These are phyloP conservation scores for Eutrigla gurnardus DNA, from an alignment of 2,797 vertebrate genomes.

Conservation along the genomic window DNA sequence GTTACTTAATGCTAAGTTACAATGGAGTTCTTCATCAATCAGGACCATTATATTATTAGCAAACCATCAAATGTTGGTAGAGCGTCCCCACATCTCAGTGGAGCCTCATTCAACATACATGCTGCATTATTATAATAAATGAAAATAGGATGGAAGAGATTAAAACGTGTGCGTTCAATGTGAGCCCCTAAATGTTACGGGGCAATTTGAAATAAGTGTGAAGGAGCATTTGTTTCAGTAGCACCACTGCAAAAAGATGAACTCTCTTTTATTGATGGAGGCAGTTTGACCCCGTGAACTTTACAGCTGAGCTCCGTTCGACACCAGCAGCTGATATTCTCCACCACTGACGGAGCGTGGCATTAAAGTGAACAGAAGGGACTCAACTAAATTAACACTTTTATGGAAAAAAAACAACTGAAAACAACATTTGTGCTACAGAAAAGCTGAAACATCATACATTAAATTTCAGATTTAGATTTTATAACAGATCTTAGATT, in stretches of 20 bases:
- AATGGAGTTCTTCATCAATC: background rate
- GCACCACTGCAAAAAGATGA: slow-evolving; percentile 25
- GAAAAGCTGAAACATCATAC: slow-evolving; percentile 18
- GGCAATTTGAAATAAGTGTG: background rate
- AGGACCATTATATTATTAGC: background rate
- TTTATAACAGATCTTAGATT: slow-evolving; percentile 46
- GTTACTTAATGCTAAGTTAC: background rate
- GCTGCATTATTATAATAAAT: background rate
- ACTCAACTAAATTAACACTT: slow-evolving; percentile 13
- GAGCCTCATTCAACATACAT: background rate
- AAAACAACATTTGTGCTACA: slow-evolving; percentile 27
- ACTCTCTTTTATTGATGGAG: slow-evolving; percentile 28
- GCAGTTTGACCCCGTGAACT: slow-evolving; percentile 11
- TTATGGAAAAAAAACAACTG: slow-evolving; percentile 28
- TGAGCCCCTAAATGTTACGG: background rate
- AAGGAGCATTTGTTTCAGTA: background rate
- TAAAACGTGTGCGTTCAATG: background rate
- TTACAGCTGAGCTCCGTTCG: slow-evolving; percentile 21
- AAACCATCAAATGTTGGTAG: background rate
- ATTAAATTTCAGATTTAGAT: slow-evolving; percentile 43
- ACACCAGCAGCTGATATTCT: slow-evolving; percentile 4
- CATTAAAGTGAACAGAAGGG: slow-evolving; percentile 22
- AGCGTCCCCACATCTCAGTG: background rate
- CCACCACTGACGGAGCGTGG: background rate
- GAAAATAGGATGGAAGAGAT: background rate